Evolutionary conservation across 2,797 vertebrate genomes (phyloP), one percentile per base, ranked within the genome.

Genomic region (Spheniscus humboldti): DNA sequence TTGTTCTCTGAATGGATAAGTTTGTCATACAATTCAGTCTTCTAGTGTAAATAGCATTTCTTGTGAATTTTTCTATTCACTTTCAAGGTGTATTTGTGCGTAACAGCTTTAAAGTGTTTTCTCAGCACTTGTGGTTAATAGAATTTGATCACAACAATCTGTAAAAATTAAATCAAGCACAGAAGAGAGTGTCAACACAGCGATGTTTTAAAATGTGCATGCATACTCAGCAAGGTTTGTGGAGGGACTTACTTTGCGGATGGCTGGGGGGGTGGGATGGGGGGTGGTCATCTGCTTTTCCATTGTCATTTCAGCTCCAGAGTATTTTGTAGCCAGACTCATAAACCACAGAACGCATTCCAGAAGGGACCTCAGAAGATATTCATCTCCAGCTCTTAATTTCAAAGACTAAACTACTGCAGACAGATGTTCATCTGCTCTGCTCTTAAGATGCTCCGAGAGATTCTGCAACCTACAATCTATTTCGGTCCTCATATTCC

Each of bases 141-240:
- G 94, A 96, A 94, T 94, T 96, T 96, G 72, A 92, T 92, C 90
- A 72, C 62, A 91, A 85, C 82, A 94, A 96, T 95, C 91, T 92
- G 96, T 97, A 92, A 94, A 96, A 92, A 92, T 91, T 89, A 93
- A 96, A 95, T 95, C 86, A 95, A 95, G 89, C 88, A 87, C 4
- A 52, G 74, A 91, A 76, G 39, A 88, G 83, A 77, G 41, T 89
- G 88, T 96, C 84, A 92, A 72, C 78, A 37, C 53, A 94, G 86
- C 88, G 88, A 57, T 50, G 80, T 76, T 93, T 91, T 82, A 83
- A 93, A 95, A 86, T 30, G 72, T 86, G 14, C 31, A 31, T 39
- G 39, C 84, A 66, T 43, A 86, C 16, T 11, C 80, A 92, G 86
- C 66, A 76, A 85, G 56, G 53, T 57, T 67, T 88, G 57, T 19